These are phyloP conservation scores for Agapornis canus DNA, from an alignment of 2,797 vertebrate species.

Conservation along the genomic window DNA sequence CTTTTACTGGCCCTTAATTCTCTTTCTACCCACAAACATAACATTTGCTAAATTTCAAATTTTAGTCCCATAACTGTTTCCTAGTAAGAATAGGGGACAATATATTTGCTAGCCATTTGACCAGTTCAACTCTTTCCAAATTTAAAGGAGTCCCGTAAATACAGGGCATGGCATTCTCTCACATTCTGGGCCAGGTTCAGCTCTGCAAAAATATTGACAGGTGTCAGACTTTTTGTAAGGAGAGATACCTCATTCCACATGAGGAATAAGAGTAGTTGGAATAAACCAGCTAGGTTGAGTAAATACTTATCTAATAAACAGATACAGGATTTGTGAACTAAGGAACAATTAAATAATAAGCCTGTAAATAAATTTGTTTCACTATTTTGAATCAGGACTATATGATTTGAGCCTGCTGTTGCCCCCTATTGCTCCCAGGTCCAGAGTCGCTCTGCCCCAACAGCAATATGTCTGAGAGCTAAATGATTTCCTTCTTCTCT, in stretches of 20 bases:
- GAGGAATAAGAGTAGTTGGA: background rate
- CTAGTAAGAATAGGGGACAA: background rate
- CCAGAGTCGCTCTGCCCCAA: background rate
- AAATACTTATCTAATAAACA: background rate
- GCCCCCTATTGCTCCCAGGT: background rate
- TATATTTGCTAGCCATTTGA: background rate
- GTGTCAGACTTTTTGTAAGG: background rate
- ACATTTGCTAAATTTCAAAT: background rate
- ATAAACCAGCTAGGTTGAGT: background rate
- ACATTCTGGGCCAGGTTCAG: background rate
- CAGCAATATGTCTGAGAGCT: background rate
- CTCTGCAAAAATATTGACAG: background rate
- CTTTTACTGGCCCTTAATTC: background rate
- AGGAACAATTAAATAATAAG: background rate
- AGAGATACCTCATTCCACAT: background rate
- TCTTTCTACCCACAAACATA: background rate
- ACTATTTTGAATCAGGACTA: background rate
- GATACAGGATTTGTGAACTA: background rate
- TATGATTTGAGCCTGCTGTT: background rate
- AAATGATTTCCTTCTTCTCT: background rate
- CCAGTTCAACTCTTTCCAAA: background rate
- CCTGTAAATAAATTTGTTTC: background rate
- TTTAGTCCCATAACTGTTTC: background rate
- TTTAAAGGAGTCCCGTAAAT: background rate
- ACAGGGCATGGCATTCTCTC: background rate